Evolutionary conservation across 1,140 invertebrate genomes (phyloP), one percentile per base, ranked within the genome.

Genomic region (Neodiprion virginianus): DNA sequence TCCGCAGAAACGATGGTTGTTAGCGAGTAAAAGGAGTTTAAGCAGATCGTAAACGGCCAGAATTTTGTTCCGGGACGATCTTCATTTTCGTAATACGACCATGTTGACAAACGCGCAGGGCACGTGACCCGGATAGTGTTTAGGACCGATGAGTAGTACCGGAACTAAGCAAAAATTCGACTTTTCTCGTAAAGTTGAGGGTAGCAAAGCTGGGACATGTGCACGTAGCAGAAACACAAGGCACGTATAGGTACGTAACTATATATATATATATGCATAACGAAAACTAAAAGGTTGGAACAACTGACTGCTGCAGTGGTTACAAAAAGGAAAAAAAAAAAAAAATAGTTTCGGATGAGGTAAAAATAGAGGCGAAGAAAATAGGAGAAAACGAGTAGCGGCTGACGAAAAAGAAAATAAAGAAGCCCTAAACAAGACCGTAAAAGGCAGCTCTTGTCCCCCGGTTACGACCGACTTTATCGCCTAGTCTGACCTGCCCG

Each of bases 401-500:
- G n/a, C 0, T 12, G 14, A 61, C 11, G 53, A 61, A 61, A 61
- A 61, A 61, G 5, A 61, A 17, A 61, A 61, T 61, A 61, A 61
- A 61, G 53, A 61, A 61, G n/a, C 53, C 53, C 53, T 61, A 61
- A 61, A 61, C 53, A 61, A 61, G 53, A 17, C n/a, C 53, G 53
- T 61, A 61, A 61, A 61, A 61, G 53, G 53, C 53, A 12, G 53
- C 28, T 61, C 53, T 61, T 61, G 53, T 61, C 53, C n/a, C n/a
- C n/a, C 53, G 53, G 53, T 61, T 61, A 61, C 53, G 53, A 61
- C 53, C 53, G 53, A 8, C n/a, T 61, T 61, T 61, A 61, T 61
- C 53, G 53, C n/a, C 53, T 8, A 17, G 53, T 17, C n/a, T 61
- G 53, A 17, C 53, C n/a, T 61, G 8, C 11, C 28, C 28, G 5